phyloP scores from a whole-genome alignment of 2,888 invertebrate genomes.

The Ormyrus pomaceus region DNA sequence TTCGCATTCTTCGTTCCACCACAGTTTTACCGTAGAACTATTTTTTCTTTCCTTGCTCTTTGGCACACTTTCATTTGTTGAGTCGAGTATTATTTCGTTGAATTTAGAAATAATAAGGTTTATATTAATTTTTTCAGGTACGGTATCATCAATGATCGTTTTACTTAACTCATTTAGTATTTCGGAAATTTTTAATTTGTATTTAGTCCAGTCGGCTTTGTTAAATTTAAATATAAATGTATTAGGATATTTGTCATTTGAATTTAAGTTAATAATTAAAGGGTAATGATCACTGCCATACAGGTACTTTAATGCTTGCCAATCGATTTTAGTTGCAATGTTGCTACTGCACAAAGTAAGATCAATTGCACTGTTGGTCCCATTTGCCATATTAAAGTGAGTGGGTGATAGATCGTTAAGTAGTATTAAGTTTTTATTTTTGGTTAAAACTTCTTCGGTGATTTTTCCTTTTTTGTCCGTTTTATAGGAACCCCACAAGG shows the following conservation, averaged over 20 bases:
- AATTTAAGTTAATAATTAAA: too few species aligned
- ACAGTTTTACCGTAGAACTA: neutral
- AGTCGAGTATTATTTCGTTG: neutral
- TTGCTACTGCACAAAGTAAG: conserved; percentile 44
- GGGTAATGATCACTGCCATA: conserved; percentile 58
- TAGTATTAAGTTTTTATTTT: conserved; percentile 36
- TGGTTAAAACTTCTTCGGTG: neutral
- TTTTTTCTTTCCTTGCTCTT: neutral
- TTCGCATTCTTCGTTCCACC: conserved; percentile 2
- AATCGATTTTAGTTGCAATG: conserved; percentile 44
- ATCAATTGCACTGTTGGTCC: conserved; percentile 55
- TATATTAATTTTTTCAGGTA: too few species aligned
- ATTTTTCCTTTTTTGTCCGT: too few species aligned
- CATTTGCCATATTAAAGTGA: conserved; percentile 56
- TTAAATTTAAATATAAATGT: conserved; percentile 56
- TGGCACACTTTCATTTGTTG: conserved; percentile 1
- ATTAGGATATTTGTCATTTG: too few species aligned
- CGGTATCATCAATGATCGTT: conserved; percentile 24
- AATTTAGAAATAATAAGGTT: neutral
- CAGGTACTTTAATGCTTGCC: conserved; percentile 22
- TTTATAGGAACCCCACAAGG: too few species aligned
- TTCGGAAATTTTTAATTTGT: conserved; percentile 17
- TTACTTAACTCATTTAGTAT: neutral
- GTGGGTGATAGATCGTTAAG: conserved; percentile 53
- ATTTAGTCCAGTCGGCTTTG: conserved; percentile 55